phyloP scores from a whole-genome alignment of 2,797 vertebrate genomes.

The Sebastes elongatus region DNA sequence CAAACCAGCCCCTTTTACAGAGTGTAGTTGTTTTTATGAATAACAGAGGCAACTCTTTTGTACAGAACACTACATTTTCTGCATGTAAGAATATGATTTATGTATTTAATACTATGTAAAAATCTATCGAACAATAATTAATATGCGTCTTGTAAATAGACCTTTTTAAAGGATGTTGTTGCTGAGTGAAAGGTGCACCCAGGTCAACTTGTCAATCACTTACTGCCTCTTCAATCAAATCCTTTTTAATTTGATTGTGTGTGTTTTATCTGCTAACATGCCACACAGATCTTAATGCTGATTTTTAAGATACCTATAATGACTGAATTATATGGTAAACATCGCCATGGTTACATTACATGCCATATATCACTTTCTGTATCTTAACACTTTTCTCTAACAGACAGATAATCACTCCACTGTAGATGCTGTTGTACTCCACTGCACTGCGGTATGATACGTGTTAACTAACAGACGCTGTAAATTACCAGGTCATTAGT shows the following conservation, averaged over 20 bases:
- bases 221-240: conserved; percentile 29
- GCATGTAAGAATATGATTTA: conserved; percentile 58
- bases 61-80: conserved; percentile 38
- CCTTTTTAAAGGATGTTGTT: conserved; percentile 41
- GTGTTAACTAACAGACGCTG: conserved; percentile 1
- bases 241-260: neutral
- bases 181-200: conserved; percentile 14
- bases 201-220: conserved; percentile 34
- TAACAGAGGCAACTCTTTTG: conserved; percentile 19
- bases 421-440: conserved; percentile 15
- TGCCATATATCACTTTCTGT: conserved; percentile 6
- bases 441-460: conserved; percentile 2
- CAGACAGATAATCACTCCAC: conserved; percentile 31
- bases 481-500: conserved; percentile 16
- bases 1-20: conserved; percentile 51
- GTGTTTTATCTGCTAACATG: conserved; percentile 15
- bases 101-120: conserved; percentile 41
- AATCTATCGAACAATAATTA: conserved; percentile 41
- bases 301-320: conserved; percentile 35
- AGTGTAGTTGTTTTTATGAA: conserved; percentile 40
- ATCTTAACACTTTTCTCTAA: conserved; percentile 10
- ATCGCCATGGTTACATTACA: conserved; percentile 6
- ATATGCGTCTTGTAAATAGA: conserved; percentile 46
- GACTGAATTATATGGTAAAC: conserved; percentile 17
- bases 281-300: neutral